Conservation (phyloP, 2,888 invertebrate species). For the Apamea anceps region DNA sequence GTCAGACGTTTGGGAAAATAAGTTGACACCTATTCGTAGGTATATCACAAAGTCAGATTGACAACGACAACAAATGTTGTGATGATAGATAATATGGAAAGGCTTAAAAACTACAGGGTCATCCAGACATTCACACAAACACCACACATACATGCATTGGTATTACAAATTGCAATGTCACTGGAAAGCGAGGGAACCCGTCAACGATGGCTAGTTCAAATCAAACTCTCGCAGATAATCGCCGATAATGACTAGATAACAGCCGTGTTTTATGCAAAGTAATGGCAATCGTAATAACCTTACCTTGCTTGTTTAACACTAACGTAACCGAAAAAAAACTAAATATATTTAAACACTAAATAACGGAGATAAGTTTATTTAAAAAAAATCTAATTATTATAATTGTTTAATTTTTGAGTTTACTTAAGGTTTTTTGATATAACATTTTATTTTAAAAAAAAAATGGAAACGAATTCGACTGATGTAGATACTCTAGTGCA, state of each 20-base stretch:
- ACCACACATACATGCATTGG: background rate
- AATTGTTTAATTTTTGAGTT: too few species aligned
- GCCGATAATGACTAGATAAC: constrained; percentile 61
- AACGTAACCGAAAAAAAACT: constrained; percentile 1
- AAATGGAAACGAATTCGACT: constrained; percentile 47
- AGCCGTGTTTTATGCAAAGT: constrained; percentile 37
- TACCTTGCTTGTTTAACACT: constrained; percentile 10
- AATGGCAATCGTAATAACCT: constrained; percentile 34
- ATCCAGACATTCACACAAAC: background rate
- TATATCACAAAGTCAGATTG: background rate
- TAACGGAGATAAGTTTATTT: background rate
- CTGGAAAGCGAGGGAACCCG: constrained; percentile 22
- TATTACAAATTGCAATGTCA: background rate
- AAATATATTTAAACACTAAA: background rate
- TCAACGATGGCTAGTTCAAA: constrained; percentile 35
- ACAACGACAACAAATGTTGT: background rate
- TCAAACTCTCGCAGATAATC: constrained; percentile 52
- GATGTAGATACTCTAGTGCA: background rate
- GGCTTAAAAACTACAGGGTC: too few species aligned
- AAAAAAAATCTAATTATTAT: background rate
- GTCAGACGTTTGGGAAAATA: too few species aligned
- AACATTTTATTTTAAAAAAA: constrained; percentile 7
- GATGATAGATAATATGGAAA: background rate
- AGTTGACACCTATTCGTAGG: background rate
- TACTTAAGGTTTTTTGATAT: background rate